Base-by-base conservation (phyloP, 2,113 vertebrate genomes). In the Mirounga angustirostris region DNA sequence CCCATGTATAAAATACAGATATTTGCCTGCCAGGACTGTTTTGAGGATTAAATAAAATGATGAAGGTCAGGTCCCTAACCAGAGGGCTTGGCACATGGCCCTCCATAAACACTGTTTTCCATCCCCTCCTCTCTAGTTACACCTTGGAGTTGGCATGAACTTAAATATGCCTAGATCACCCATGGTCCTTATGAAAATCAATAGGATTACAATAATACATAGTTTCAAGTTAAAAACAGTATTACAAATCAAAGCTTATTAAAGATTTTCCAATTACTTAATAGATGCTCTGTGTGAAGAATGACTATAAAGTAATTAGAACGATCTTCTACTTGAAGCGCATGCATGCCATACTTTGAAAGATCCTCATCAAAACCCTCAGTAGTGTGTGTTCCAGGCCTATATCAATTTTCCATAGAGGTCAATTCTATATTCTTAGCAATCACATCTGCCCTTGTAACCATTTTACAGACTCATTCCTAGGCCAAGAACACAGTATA, bases 281-380 rank as follows among this genome's bases (percentile, higher is more conserved):
- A 94, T 88, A 95, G 58, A 61, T 90, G 46, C 83, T 95, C 86
- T 28, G 5, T 46, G 9, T 43, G 58, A 91, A 58, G 13, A 91
- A 91, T 43, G 22, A 82, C 18, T 56, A 43, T 92, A 76, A 87
- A 93, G 84, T 94, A 91, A 95, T 89, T 82, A 92, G 56, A 79
- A 79, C 40, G 93, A 78, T 97, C 63, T 95, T 92, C 92, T 81
- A 86, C 26, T 95, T 94, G 54, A 96, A 95, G 71, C 46, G 36
- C 22, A n/a, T 46, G 30, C 36, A 61, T 73, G 46, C 4, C 15
- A 50, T 67, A 36, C 28, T 95, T 94, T 86, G 81, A 96, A 91
- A 95, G 84, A 84, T 46, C 24, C 82, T 95, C 33, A 97, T 96
- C 95, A 94, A 97, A 94, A 97, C 76, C 85, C 40, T 84, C 28